Percentiles rank a stretch among this genome's conserved stretches.
phyloP scores from a whole-genome alignment of 2,888 invertebrate species.

The Netelia virgata region DNA sequence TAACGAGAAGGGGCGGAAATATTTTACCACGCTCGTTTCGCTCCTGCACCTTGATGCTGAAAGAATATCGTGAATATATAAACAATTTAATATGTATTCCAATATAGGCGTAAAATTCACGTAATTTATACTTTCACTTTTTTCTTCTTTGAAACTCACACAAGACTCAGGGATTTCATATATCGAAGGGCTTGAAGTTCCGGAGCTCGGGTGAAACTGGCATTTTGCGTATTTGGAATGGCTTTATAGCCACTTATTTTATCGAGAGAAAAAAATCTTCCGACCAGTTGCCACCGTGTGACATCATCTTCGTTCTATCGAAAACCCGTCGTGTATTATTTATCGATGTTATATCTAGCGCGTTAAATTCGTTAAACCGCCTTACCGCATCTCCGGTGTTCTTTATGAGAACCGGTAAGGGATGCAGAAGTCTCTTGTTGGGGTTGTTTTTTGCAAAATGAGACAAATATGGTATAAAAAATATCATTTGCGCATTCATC shows the following conservation, averaged over 20 bases:
- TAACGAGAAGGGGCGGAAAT: constrained; percentile 87
- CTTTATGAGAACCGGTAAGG: constrained; percentile 87
- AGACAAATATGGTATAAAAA: constrained; percentile 86
- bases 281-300: constrained; percentile 88
- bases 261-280: constrained; percentile 90
- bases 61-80: not conserved
- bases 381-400: constrained; percentile 80
- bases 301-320: constrained; percentile 79
- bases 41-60: constrained; percentile 83
- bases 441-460: constrained; percentile 82
- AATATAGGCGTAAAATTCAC: not conserved
- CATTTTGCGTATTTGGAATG: constrained; percentile 71
- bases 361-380: constrained; percentile 78
- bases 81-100: not conserved
- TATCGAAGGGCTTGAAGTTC: constrained; percentile 80
- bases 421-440: constrained; percentile 85
- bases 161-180: constrained; percentile 81
- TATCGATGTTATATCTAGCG: not conserved
- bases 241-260: constrained; percentile 84
- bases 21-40: constrained; percentile 86
- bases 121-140: not conserved
- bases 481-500: constrained; percentile 82
- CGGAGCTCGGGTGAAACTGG: constrained; percentile 72
- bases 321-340: constrained; percentile 36
- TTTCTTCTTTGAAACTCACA: constrained; percentile 73